phyloP scores from a whole-genome alignment of 2,113 vertebrate species.

The Labeo catla region DNA sequence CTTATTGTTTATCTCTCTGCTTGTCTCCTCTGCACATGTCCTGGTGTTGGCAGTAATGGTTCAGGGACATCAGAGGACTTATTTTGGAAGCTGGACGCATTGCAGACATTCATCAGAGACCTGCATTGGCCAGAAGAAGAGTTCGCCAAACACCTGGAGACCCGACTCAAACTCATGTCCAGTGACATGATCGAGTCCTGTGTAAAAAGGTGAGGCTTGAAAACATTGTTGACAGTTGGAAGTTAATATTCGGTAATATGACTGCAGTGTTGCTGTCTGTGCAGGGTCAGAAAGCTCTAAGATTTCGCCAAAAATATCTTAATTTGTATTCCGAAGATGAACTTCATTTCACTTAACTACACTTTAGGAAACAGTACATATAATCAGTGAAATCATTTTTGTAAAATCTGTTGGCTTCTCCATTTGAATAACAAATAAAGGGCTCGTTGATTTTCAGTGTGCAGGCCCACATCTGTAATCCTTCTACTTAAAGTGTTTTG shows the following conservation, averaged over 20 bases:
- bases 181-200: conserved; percentile 99
- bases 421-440: neutral
- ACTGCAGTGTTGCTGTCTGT: too few relatives aligned
- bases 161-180: conserved; percentile 95
- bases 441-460: neutral
- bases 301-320: too few relatives aligned
- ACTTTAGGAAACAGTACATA: neutral
- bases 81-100: conserved; percentile 98
- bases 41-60: conserved; percentile 83
- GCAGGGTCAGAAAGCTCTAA: too few relatives aligned
- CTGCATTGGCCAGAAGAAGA: conserved; percentile 99
- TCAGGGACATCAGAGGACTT: conserved; percentile 97
- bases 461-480: conserved; percentile 5
- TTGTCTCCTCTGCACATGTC: conserved; percentile 56
- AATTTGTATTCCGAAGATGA: too few relatives aligned
- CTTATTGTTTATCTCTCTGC: conserved; percentile 5
- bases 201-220: conserved; percentile 84
- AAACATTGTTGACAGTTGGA: too few relatives aligned
- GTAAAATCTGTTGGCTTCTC: neutral
- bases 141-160: conserved; percentile 97
- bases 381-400: neutral
- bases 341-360: neutral
- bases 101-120: conserved; percentile 97
- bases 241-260: too few relatives aligned
- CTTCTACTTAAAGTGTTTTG: conserved; percentile 4